Evolutionary conservation across 2,113 vertebrate genomes (phyloP), one percentile per base, ranked within the genome.

Genomic region (Ranitomeya variabilis): DNA sequence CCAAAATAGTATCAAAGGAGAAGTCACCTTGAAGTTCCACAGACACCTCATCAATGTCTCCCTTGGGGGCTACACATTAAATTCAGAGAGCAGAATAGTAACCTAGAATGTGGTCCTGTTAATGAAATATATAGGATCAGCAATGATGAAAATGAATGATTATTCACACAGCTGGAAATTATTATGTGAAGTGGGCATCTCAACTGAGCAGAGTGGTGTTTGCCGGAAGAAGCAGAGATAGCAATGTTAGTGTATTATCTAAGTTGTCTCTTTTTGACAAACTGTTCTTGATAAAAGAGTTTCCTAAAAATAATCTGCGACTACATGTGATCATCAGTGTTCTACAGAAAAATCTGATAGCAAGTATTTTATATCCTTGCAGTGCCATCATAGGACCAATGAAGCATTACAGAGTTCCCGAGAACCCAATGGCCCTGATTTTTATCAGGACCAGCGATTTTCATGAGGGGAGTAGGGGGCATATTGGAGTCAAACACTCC

Each of bases 1-100:
- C 57, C 16, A 81, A 80, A 62, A 81, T 23, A 81, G 57, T 62
- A 81, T 81, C 80, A 81, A 81, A 81, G 80, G 14, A 37, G 26
- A 81, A 37, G 6, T 81, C 14, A 81, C 57, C 57, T 81, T 81
- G 57, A 62, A 62, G 57, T 76, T 76, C 73, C 12, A 76, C 73
- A 52, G 45, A 76, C 21, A 16, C 73, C 45, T 76, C 73, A 76
- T 76, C 73, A 76, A 76, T 76, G 73, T 76, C 73, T 21, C 73
- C 31, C 23, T 62, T 19, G 55, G 31, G 14, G 59, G 59, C 80
- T 23, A 11, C 37, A 64, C 12, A 81, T 81, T 81, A 5, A 62
- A 62, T 81, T 81, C 57, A 19, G 31, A 62, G 3, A 81, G 16
- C 16, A 83, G 64, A 66, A 83, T 51, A 23, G 64, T 83, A 51